Conservation (phyloP, 1,140 invertebrate genomes). For the Globodera rostochiensis region DNA sequence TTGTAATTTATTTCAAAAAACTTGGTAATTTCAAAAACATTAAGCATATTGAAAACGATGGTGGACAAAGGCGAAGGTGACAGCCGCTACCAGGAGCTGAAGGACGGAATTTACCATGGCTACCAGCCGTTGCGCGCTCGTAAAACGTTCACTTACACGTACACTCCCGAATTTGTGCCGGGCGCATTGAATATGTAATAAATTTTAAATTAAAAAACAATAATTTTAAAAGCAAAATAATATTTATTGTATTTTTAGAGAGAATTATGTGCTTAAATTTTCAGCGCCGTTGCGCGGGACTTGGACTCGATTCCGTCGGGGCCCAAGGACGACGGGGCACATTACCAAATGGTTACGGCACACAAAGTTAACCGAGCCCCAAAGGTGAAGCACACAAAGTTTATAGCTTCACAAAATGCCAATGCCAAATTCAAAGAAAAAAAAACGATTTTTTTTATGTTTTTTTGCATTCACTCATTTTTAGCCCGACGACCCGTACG, state of each 20-base stretch:
- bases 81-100: constrained; percentile 31
- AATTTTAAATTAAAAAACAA: constrained; percentile 7
- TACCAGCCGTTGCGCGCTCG: constrained; percentile 29
- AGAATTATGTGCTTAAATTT: not conserved
- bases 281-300: constrained; percentile 29
- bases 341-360: constrained; percentile 34
- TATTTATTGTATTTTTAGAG: not conserved
- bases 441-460: too few relatives aligned
- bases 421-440: not conserved
- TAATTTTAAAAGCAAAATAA: not conserved
- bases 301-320: constrained; percentile 35
- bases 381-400: not conserved
- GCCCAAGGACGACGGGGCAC: constrained; percentile 21
- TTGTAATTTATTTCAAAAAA: not conserved
- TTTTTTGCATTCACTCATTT: not conserved
- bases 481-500: constrained; percentile 28
- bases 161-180: constrained; percentile 30
- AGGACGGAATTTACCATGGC: constrained; percentile 33
- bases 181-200: constrained; percentile 33
- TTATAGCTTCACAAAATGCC: not conserved
- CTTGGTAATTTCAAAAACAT: too few relatives aligned
- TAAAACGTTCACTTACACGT: constrained; percentile 20
- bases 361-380: constrained; percentile 29
- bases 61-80: constrained; percentile 33
- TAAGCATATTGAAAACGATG: not conserved